These are phyloP conservation scores for Microcaecilia unicolor DNA, from an alignment of 2,797 vertebrate species.

Conservation along the genomic window DNA sequence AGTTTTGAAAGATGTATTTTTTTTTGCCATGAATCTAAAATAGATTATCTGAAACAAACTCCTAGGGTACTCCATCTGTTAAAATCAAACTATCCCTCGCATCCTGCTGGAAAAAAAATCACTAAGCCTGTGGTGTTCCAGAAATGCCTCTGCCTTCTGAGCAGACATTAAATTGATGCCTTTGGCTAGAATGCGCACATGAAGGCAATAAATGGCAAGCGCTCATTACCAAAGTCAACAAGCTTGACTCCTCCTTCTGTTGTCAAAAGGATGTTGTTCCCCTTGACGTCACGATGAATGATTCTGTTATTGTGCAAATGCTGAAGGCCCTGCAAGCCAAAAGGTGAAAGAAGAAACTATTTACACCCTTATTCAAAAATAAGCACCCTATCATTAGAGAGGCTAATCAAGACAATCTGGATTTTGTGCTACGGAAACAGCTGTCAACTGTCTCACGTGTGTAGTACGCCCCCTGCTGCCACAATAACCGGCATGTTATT, in stretches of 20 bases:
- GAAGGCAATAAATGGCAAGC: conserved; percentile 46
- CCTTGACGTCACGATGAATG: conserved; percentile 97
- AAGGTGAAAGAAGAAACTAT: conserved; percentile 28
- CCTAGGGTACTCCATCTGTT: conserved; percentile 38
- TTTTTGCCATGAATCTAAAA: conserved; percentile 22
- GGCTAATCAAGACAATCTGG: conserved; percentile 36
- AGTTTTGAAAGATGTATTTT: conserved; percentile 25
- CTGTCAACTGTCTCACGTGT: conserved; percentile 16
- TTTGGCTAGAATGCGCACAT: conserved; percentile 40
- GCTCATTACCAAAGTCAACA: conserved; percentile 94
- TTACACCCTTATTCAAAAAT: conserved; percentile 40
- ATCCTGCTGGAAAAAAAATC: conserved; percentile 25
- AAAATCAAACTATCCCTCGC: conserved; percentile 19
- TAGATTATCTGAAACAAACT: conserved; percentile 35
- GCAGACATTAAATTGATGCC: conserved; percentile 38
- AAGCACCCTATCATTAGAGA: conserved; percentile 31
- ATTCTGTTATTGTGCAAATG: conserved; percentile 96
- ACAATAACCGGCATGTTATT: conserved; percentile 17
- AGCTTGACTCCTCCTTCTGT: conserved; percentile 96
- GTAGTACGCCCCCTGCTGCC: conserved; percentile 34
- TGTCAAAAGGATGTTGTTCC: conserved; percentile 97
- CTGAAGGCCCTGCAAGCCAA: conserved; percentile 79
- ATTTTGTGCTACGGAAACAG: conserved; percentile 30
- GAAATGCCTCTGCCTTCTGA: conserved; percentile 22
- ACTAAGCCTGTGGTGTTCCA: conserved; percentile 16